Conservation (phyloP, 2,113 vertebrate species). For the Calypte anna region DNA sequence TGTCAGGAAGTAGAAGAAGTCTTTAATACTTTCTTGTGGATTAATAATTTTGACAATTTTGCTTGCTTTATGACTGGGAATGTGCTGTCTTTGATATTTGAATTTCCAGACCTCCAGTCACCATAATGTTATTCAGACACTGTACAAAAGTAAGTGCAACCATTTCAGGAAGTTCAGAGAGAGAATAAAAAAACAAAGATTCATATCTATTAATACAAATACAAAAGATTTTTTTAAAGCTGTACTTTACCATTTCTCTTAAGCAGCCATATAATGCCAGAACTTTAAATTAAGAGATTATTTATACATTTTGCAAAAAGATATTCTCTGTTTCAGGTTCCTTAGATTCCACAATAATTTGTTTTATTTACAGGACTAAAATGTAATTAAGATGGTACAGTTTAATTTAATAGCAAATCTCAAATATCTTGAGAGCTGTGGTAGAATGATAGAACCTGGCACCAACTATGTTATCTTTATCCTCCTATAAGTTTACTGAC, state of each 20-base stretch:
- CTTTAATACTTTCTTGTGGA: neutral
- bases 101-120: neutral
- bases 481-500: neutral
- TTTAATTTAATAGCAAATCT: neutral
- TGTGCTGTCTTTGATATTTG: neutral
- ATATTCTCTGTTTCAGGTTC: neutral
- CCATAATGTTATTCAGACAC: neutral
- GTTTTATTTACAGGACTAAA: neutral
- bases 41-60: neutral
- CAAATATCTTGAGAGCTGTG: neutral
- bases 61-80: neutral
- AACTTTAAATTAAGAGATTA: neutral
- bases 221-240: accelerated
- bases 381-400: neutral
- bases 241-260: neutral
- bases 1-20: neutral
- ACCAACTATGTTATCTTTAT: neutral
- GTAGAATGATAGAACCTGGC: neutral
- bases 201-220: neutral
- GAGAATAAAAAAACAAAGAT: neutral
- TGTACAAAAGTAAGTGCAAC: neutral
- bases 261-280: neutral
- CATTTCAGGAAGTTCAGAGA: neutral
- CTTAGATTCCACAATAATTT: neutral
- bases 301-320: neutral